Evolutionary conservation across 2,888 invertebrate genomes (phyloP), one percentile per base, ranked within the genome.

Genomic region (Aphodius granarius): DNA sequence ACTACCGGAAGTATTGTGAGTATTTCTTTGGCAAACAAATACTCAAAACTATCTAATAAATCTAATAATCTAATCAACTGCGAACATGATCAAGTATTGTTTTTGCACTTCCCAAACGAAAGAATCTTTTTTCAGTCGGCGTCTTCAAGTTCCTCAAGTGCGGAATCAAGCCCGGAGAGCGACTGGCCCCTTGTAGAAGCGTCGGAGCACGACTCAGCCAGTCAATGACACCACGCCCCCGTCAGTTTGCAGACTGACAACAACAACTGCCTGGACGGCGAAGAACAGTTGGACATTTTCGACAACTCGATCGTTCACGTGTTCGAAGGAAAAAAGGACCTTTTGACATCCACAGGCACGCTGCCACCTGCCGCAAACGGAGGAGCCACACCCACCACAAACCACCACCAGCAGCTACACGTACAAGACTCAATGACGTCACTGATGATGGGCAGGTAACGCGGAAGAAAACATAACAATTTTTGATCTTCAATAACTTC

Each of bases 161-260:
- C 81, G 75, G 83, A 83, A 18, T 85, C 86, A 43, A 86, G 85
- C 78, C 86, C 86, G 19, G 86, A 87, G 73, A 86, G 86, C 83
- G 86, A 87, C 76, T 87, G 86, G 86, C 86, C 87, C 6, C 81
- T 87, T 76, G 87, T 87, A 75, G 86, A 86, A 68, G 80, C 81
- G 63, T 82, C 82, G 73, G 83, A 83, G 64, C 73, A 74, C 75
- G 81, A 81, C 71, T 80, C 81, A 18, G 81, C 81, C 81, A 81
- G 81, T 72, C 81, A 81, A 76, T 82, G 81, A 81, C 80, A 79
- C 43, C 79, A 79, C 76, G 79, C 76, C 64, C 74, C 75, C n/a
- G 76, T 77, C 66, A 6, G 20, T 20, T 17, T 19, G 0, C 66
- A 0, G 13, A 18, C 68, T 19, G 76, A 79, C 72, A 79, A 79